Evolutionary conservation across 1,140 invertebrate genomes (phyloP).

Genomic region (Bombus fervidus): DNA sequence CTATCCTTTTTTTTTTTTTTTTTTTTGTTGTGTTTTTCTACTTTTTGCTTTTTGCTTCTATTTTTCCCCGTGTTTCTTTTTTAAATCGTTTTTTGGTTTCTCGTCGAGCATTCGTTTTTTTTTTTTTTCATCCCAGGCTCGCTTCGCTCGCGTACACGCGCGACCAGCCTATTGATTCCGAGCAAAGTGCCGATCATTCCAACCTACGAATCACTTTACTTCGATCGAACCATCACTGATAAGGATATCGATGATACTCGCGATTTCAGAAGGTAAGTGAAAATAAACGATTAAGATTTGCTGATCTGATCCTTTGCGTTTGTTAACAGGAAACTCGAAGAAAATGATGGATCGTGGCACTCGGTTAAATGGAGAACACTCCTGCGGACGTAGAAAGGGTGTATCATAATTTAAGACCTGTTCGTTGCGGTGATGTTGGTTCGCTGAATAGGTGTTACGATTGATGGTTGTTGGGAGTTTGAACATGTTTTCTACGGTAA

Average conservation of each 20-base stretch:
- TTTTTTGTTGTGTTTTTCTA: background rate
- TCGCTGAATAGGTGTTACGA: background rate
- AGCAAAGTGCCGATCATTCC: slow-evolving; percentile 1
- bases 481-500: too few species aligned
- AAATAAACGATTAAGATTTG: background rate
- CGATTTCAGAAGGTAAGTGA: background rate
- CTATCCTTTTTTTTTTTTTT: background rate
- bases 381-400: too few species aligned
- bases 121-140: background rate
- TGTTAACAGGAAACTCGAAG: background rate
- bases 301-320: background rate
- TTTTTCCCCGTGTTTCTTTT: background rate
- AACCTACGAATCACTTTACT: slow-evolving; percentile 3
- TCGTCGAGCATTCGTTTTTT: background rate
- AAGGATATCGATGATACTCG: slow-evolving; percentile 12
- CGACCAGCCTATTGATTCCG: slow-evolving; percentile 35
- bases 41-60: background rate
- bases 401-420: background rate
- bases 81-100: background rate
- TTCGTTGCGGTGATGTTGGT: background rate
- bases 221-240: background rate
- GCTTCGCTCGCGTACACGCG: background rate
- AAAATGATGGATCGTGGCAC: background rate
- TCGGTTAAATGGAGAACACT: background rate
- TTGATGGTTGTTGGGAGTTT: background rate